Evolutionary conservation across 2,797 vertebrate genomes (phyloP).

Genomic region (Labroides dimidiatus): DNA sequence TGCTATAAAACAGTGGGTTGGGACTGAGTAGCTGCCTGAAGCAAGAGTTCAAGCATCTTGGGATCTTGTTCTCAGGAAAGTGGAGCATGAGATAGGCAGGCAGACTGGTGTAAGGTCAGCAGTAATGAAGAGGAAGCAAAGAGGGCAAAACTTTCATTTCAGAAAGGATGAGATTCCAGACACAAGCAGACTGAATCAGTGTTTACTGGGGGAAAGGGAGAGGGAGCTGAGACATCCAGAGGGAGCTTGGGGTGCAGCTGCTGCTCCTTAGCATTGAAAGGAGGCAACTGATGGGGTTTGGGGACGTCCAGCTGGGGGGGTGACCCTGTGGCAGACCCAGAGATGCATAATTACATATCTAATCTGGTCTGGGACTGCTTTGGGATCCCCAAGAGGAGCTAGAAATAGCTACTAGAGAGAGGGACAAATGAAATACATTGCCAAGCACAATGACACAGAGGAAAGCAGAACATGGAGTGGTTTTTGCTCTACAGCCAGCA

Average conservation of each 20-base stretch:
- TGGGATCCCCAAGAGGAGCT: not conserved
- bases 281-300: not conserved
- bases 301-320: not conserved
- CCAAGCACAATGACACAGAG: not conserved
- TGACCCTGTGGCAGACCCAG: not conserved
- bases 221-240: not conserved
- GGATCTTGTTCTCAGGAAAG: not conserved
- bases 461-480: not conserved
- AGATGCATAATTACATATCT: not conserved
- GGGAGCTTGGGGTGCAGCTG: not conserved
- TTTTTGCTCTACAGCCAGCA: not conserved
- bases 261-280: not conserved
- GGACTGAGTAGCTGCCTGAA: not conserved
- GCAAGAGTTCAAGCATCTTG: not conserved
- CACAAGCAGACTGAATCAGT: not conserved
- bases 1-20: not conserved
- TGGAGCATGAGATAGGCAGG: not conserved
- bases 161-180: not conserved
- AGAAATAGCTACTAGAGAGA: not conserved
- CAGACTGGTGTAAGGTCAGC: not conserved
- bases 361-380: not conserved
- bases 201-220: not conserved
- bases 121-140: not conserved
- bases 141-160: no score
- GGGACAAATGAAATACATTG: not conserved